These are phyloP conservation scores for Therioaphis trifolii DNA, from an alignment of 2,888 invertebrate species.

Conservation along the genomic window DNA sequence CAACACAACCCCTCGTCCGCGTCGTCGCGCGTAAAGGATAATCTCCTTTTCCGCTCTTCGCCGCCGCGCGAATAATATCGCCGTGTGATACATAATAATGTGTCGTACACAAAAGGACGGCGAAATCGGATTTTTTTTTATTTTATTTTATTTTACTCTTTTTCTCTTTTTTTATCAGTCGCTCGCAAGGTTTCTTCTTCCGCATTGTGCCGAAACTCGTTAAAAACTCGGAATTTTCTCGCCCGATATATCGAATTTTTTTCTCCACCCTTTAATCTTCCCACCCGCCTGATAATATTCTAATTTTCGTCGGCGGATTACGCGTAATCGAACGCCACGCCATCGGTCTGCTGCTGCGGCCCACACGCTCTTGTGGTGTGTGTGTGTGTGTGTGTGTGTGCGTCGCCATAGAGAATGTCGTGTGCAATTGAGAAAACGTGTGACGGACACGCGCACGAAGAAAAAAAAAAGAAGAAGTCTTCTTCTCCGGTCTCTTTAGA, in stretches of 20 bases:
- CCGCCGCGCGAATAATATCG: neutral
- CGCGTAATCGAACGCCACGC: conserved; percentile 29
- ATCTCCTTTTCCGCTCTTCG: conserved; percentile 16
- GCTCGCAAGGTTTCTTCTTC: conserved; percentile 11
- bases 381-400: no score
- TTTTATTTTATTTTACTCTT: no score
- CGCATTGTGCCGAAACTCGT: conserved; percentile 32
- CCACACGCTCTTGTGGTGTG: no score
- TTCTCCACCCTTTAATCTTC: conserved; percentile 30
- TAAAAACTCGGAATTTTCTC: conserved; percentile 44
- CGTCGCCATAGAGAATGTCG: no score
- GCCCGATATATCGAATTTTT: conserved; percentile 27
- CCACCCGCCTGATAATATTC: conserved; percentile 5
- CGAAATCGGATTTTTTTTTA: conserved; percentile 41
- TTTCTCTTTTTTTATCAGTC: neutral
- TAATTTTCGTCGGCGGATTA: conserved; percentile 29
- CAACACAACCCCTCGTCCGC: neutral
- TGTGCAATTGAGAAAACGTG: no score
- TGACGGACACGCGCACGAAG: no score
- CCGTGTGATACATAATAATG: neutral
- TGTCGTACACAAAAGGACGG: conserved; percentile 28
- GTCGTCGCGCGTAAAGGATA: conserved; percentile 2
- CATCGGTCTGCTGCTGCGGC: no score
- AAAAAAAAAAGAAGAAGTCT: no score
- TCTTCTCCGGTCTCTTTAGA: no score